Evolutionary conservation across 2,797 vertebrate species (phyloP).

Genomic region (Gambusia yucatana): DNA sequence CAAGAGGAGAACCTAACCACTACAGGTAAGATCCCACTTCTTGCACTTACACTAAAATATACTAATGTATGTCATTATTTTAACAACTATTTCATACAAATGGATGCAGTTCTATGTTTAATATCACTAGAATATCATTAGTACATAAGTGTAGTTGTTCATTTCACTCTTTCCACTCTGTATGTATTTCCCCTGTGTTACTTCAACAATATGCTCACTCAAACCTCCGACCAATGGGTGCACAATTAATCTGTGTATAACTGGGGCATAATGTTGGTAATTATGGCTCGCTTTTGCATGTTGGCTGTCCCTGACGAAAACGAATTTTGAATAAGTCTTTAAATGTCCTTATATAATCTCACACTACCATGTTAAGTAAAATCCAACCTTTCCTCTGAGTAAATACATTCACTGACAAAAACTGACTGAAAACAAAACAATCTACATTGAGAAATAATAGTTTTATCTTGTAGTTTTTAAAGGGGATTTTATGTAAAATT

Average conservation of each 20-base stretch:
- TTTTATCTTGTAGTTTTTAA: neutral
- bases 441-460: neutral
- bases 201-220: neutral
- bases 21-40: constrained; percentile 38
- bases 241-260: neutral
- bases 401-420: neutral
- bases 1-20: neutral
- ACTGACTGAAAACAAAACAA: neutral
- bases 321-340: neutral
- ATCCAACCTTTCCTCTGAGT: neutral
- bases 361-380: neutral
- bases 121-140: neutral
- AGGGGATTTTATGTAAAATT: too few species aligned
- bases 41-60: neutral
- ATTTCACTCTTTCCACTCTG: neutral
- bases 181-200: neutral
- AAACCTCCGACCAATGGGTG: neutral
- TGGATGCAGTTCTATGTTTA: neutral
- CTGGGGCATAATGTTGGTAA: neutral
- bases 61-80: neutral
- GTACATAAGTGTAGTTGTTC: neutral
- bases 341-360: neutral
- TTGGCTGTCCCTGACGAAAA: neutral
- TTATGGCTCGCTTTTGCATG: neutral
- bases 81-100: neutral